These are phyloP conservation scores for Cosmopolites sordidus DNA, from an alignment of 2,888 invertebrate species.

Conservation along the genomic window DNA sequence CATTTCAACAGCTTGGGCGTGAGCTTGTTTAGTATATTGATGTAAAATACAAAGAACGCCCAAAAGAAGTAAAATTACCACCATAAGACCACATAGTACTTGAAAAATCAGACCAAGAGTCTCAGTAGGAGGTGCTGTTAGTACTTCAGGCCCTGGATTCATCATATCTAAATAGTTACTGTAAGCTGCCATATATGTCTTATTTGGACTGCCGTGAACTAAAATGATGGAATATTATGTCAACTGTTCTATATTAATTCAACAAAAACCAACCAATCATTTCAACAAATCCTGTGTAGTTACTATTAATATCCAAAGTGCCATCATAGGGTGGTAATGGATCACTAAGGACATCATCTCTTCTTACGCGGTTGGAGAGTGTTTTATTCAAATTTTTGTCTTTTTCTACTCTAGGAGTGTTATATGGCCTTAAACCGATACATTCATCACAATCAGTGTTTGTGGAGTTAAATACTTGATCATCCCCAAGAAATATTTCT, in stretches of 20 bases:
- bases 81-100: constrained; percentile 61
- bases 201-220: constrained; percentile 50
- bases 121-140: constrained; percentile 46
- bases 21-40: constrained; percentile 61
- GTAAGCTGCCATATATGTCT: constrained; percentile 56
- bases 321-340: constrained; percentile 62
- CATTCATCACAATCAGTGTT: constrained; percentile 50
- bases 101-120: constrained; percentile 62
- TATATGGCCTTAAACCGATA: constrained; percentile 50
- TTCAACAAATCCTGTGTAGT: constrained; percentile 84
- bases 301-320: constrained; percentile 67
- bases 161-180: constrained; percentile 73
- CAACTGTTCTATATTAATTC: background rate
- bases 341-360: constrained; percentile 40
- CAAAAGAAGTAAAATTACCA: constrained; percentile 59
- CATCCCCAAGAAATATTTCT: constrained; percentile 73
- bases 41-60: constrained; percentile 62
- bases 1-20: constrained; percentile 63
- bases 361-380: constrained; percentile 37
- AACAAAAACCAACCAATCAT: constrained; percentile 61
- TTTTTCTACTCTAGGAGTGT: constrained; percentile 39
- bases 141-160: constrained; percentile 61
- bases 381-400: constrained; percentile 28
- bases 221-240: too few species aligned
- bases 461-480: constrained; percentile 46